Conservation (phyloP, 2,888 invertebrate species). For the Dendrolimus houi region DNA sequence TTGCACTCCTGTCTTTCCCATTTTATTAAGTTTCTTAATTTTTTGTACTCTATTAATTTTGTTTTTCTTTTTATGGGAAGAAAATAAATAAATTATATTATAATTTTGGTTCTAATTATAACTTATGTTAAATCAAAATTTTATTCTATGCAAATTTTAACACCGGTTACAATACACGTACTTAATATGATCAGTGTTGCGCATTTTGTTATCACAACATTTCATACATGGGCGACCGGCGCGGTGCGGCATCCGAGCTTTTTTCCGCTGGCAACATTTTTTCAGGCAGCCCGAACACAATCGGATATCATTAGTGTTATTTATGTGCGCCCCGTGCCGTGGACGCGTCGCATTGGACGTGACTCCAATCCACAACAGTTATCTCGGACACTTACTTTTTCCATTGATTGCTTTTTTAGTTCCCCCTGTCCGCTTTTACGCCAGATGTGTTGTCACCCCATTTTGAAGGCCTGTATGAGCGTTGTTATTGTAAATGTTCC, state of each 20-base stretch:
- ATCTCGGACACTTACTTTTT: constrained; percentile 34
- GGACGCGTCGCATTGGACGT: constrained; percentile 41
- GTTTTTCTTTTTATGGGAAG: too few relatives aligned
- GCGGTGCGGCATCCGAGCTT: not conserved
- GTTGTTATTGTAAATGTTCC: not conserved
- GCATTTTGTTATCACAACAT: constrained; percentile 3
- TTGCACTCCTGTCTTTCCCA: too few relatives aligned
- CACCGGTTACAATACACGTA: not conserved
- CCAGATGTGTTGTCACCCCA: constrained; percentile 2
- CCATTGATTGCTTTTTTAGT: constrained; percentile 33
- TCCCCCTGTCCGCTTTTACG: constrained; percentile 8
- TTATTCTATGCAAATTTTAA: not conserved
- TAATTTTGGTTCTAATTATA: not conserved
- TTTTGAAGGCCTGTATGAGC: not conserved
- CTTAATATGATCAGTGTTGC: not conserved
- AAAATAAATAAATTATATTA: too few relatives aligned
- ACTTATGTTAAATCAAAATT: not conserved
- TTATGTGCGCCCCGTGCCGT: constrained; percentile 56
- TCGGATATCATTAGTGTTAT: constrained; percentile 69
- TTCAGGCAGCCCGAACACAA: constrained; percentile 34
- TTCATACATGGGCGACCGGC: constrained; percentile 2
- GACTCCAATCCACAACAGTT: constrained; percentile 44
- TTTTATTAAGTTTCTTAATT: too few relatives aligned
- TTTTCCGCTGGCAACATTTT: constrained; percentile 1
- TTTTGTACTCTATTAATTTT: too few relatives aligned